A percentile compares a stretch with the other conserved stretches of the same genome.
phyloP scores from a whole-genome alignment of 2,888 invertebrate species.

The Sphaerophoria rueppellii region DNA sequence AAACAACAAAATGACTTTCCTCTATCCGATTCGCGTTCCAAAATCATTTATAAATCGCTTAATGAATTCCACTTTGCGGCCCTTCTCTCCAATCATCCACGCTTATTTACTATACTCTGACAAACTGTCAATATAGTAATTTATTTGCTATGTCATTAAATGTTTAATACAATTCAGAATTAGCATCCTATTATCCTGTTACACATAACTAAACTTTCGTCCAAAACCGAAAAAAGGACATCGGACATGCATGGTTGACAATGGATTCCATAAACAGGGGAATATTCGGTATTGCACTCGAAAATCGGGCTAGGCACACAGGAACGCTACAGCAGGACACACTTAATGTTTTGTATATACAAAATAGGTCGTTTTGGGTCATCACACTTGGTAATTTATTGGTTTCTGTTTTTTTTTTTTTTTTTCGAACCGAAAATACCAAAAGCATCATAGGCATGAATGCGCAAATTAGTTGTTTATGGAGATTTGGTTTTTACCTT shows the following conservation, averaged over 20 bases:
- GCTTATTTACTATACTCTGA: not conserved
- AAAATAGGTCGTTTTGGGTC: constrained; percentile 58
- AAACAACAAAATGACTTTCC: too few relatives aligned
- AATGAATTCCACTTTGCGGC: not conserved
- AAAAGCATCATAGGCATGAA: constrained; percentile 49
- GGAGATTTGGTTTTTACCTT: constrained; percentile 16
- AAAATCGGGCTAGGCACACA: constrained; percentile 17
- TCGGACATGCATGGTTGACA: constrained; percentile 44
- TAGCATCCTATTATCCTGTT: constrained; percentile 65
- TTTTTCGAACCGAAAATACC: not conserved
- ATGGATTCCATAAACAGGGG: constrained; percentile 21
- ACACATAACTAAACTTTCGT: constrained; percentile 17
- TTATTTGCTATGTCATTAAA: constrained; percentile 62
- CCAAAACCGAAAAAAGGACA: constrained; percentile 30
- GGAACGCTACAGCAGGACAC: not conserved
- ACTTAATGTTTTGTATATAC: constrained; percentile 1
- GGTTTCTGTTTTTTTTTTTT: constrained; percentile 18
- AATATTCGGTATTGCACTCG: not conserved
- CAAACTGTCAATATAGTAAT: constrained; percentile 57
- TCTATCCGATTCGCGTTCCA: too few relatives aligned
- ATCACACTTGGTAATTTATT: constrained; percentile 63
- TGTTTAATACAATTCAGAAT: constrained; percentile 52
- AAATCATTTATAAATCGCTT: not conserved
- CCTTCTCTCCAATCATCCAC: not conserved
- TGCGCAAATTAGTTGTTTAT: constrained; percentile 52